These are phyloP conservation scores for Bimastos eiseni DNA, from an alignment of 2,888 invertebrate genomes.

Conservation along the genomic window DNA sequence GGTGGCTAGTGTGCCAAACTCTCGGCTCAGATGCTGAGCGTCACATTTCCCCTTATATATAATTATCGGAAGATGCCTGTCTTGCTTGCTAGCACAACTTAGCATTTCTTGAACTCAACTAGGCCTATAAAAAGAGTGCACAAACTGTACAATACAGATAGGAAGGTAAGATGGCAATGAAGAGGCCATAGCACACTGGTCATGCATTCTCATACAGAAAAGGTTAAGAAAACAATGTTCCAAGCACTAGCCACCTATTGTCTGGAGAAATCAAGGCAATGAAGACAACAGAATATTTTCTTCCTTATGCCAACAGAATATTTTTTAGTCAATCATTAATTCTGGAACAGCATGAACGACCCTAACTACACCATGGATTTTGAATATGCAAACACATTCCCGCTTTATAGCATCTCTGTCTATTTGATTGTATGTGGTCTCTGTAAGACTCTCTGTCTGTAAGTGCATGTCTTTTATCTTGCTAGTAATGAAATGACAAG, in stretches of 20 bases:
- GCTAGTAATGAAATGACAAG: not conserved
- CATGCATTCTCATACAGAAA: too few species aligned
- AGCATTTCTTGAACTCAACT: not conserved
- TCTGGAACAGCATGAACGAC: too few species aligned
- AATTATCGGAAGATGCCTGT: not conserved
- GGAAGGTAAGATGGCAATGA: too few species aligned
- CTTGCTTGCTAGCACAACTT: too few species aligned
- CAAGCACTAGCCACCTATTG: not conserved
- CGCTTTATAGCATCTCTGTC: not conserved
- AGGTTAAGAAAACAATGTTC: too few species aligned
- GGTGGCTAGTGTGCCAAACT: too few species aligned
- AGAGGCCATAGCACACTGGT: too few species aligned
- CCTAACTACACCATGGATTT: too few species aligned
- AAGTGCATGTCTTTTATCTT: not conserved
- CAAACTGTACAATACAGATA: not conserved
- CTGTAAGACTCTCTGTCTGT: not conserved
- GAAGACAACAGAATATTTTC: not conserved
- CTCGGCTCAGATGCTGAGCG: too few species aligned
- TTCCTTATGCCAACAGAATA: too few species aligned
- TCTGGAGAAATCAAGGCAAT: not conserved
- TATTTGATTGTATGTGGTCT: not conserved
- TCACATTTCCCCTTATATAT: not conserved
- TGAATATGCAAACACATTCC: too few species aligned
- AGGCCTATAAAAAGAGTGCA: not conserved
- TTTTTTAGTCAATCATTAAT: too few species aligned